Evolutionary conservation across 2,888 invertebrate species (phyloP).

Genomic region (Acleris cristana): DNA sequence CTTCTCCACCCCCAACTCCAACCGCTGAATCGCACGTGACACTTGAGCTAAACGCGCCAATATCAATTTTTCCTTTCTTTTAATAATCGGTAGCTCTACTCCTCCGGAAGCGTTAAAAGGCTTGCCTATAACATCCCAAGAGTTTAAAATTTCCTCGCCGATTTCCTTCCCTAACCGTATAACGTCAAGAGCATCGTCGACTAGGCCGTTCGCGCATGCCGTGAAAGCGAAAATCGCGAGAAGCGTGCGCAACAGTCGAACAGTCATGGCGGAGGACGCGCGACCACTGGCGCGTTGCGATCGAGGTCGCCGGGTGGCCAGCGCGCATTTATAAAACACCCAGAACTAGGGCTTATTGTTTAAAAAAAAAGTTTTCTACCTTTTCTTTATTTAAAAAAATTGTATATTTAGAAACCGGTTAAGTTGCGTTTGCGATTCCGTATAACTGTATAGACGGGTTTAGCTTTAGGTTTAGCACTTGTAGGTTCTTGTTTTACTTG

Average conservation of each 20-base stretch:
- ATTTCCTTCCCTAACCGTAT: slow-evolving; percentile 84
- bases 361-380: background rate
- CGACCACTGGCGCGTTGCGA: slow-evolving; percentile 60
- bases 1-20: slow-evolving; percentile 64
- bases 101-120: slow-evolving; percentile 79
- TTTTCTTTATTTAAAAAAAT: background rate
- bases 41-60: slow-evolving; percentile 73
- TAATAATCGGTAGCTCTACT: slow-evolving; percentile 84
- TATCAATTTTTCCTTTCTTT: slow-evolving; percentile 85
- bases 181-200: slow-evolving; percentile 85
- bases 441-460: slow-evolving; percentile 44
- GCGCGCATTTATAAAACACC: slow-evolving; percentile 17
- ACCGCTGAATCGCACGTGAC: slow-evolving; percentile 58
- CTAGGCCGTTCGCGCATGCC: slow-evolving; percentile 64
- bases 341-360: background rate
- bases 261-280: slow-evolving; percentile 70
- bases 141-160: slow-evolving; percentile 82
- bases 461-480: slow-evolving; percentile 26
- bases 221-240: slow-evolving; percentile 60
- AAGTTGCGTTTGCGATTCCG: slow-evolving; percentile 31
- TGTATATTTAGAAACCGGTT: slow-evolving; percentile 1
- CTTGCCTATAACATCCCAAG: slow-evolving; percentile 86
- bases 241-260: slow-evolving; percentile 58
- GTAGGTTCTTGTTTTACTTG: slow-evolving; percentile 31
- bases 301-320: slow-evolving; percentile 66